Conservation (phyloP, 2,113 vertebrate species). For the Sander lucioperca region DNA sequence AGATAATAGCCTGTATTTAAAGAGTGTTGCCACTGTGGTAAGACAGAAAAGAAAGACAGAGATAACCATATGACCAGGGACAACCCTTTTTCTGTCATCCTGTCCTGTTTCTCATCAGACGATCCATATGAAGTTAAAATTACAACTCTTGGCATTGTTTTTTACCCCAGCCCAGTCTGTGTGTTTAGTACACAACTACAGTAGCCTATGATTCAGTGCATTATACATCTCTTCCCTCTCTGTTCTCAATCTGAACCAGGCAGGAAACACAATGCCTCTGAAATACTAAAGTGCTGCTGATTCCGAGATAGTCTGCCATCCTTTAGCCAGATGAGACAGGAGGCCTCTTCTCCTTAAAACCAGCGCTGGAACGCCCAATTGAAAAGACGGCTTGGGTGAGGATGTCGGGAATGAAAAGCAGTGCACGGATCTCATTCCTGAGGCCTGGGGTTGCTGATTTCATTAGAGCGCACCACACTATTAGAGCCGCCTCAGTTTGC, state of each 20-base stretch:
- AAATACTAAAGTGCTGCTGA: constrained; percentile 72
- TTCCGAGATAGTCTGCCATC: constrained; percentile 69
- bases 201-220: constrained; percentile 68
- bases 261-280: constrained; percentile 60
- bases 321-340: constrained; percentile 70
- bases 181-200: constrained; percentile 57
- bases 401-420: constrained; percentile 71
- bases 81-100: constrained; percentile 30
- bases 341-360: constrained; percentile 68
- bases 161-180: constrained; percentile 36
- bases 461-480: constrained; percentile 81
- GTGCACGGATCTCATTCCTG: constrained; percentile 75
- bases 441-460: constrained; percentile 82
- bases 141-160: constrained; percentile 53
- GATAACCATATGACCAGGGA: constrained; percentile 30
- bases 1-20: constrained; percentile 44
- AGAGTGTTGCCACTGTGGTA: constrained; percentile 49
- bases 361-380: constrained; percentile 54
- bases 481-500: constrained; percentile 82
- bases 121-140: constrained; percentile 65
- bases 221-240: constrained; percentile 52
- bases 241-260: constrained; percentile 67
- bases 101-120: constrained; percentile 65
- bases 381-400: constrained; percentile 73
- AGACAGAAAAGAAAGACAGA: constrained; percentile 56